Percentiles rank a stretch among this genome's conserved stretches.
Conservation (phyloP, 2,797 vertebrate genomes). For the Eidolon dupreanum region DNA sequence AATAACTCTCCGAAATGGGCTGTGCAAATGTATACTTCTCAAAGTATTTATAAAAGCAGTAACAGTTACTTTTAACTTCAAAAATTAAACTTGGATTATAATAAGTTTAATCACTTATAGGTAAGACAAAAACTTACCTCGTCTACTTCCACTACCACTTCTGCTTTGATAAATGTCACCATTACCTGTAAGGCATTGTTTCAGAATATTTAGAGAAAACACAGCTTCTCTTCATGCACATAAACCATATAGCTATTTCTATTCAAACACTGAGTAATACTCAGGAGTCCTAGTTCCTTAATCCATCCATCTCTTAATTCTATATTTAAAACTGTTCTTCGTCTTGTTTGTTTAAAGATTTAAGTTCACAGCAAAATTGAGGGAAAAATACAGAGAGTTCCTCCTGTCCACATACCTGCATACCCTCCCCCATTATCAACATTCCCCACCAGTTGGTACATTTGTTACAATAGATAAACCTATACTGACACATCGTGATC, state of each 20-base stretch:
- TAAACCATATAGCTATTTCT: not conserved
- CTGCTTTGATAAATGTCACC: slow-evolving; percentile 59
- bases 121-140: slow-evolving; percentile 73
- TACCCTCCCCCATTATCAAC: not conserved
- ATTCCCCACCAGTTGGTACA: not conserved
- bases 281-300: not conserved
- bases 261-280: not conserved
- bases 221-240: not conserved
- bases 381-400: not conserved
- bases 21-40: not conserved
- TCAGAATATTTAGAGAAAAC: not conserved
- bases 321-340: not conserved
- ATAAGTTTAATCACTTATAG: not conserved
- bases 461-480: not conserved
- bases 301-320: not conserved
- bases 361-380: not conserved
- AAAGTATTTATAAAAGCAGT: not conserved
- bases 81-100: not conserved
- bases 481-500: not conserved
- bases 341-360: not conserved
- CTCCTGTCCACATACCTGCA: not conserved
- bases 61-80: slow-evolving; percentile 4
- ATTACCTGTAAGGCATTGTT: slow-evolving; percentile 64
- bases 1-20: not conserved
- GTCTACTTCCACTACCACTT: slow-evolving; percentile 55